A percentile compares a stretch with the other conserved stretches of the same genome.
Conservation (phyloP, 1,140 invertebrate species). For the Wasmannia auropunctata region DNA sequence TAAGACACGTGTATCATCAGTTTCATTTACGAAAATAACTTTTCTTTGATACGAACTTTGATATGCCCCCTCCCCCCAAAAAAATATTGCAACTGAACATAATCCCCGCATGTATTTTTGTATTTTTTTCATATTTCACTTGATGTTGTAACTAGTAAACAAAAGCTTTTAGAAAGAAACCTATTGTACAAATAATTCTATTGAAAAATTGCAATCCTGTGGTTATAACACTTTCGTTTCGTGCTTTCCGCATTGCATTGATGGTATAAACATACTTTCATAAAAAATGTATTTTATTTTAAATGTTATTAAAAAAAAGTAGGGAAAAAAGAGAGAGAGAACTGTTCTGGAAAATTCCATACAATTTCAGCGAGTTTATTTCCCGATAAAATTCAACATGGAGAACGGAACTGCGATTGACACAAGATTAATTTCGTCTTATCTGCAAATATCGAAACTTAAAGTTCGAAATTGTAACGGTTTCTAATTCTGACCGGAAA, state of each 20-base stretch:
- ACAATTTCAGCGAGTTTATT: not conserved
- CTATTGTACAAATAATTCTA: constrained; percentile 1
- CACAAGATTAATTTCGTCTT: constrained; percentile 3
- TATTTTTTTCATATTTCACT: not conserved
- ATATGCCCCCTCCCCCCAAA: not conserved
- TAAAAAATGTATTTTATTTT: not conserved
- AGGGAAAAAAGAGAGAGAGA: too few species aligned
- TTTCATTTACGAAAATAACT: not conserved
- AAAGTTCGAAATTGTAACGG: constrained; percentile 12
- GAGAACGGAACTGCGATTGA: not conserved
- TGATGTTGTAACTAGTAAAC: not conserved
- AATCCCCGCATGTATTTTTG: not conserved
- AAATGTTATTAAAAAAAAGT: constrained; percentile 20
- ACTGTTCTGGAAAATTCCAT: not conserved
- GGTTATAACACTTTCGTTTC: not conserved
- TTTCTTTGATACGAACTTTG: not conserved
- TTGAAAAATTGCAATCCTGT: constrained; percentile 15
- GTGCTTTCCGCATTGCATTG: too few species aligned
- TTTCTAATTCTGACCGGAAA: not conserved
- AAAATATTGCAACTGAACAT: not conserved
- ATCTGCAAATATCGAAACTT: not conserved
- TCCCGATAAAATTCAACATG: not conserved
- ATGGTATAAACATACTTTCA: not conserved
- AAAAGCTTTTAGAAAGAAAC: not conserved
- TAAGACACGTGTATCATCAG: not conserved